A percentile compares a stretch with the other conserved stretches of the same genome.
Conservation (phyloP, 2,113 vertebrate genomes). For the Ondatra zibethicus region DNA sequence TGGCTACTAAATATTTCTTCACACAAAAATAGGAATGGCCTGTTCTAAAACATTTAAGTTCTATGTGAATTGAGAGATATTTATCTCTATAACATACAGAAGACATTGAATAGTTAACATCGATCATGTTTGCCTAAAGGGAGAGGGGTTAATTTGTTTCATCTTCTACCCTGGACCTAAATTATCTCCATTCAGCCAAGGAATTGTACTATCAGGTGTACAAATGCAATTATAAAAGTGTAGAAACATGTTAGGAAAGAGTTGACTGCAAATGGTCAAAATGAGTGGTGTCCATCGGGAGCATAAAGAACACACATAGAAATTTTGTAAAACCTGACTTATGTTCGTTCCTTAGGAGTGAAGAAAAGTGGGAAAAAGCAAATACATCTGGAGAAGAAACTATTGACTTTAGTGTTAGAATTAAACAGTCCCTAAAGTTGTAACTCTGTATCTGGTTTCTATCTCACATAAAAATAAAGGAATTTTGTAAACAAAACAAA, state of each 20-base stretch:
- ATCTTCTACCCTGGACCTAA: neutral
- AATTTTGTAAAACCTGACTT: constrained; percentile 29
- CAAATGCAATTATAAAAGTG: constrained; percentile 10
- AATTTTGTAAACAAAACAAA: constrained; percentile 27
- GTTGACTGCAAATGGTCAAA: neutral
- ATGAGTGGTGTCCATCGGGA: neutral
- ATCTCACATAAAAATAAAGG: constrained; percentile 53
- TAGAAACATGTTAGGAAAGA: constrained; percentile 28
- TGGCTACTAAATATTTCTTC: neutral
- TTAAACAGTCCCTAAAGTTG: constrained; percentile 37
- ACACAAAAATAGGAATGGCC: neutral
- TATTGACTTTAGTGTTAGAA: constrained; percentile 25
- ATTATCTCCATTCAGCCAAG: neutral
- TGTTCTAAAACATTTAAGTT: neutral
- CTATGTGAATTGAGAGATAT: neutral
- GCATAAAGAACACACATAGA: neutral
- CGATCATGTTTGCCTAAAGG: neutral
- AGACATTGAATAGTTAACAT: neutral
- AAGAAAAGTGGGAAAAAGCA: constrained; percentile 53
- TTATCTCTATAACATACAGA: neutral
- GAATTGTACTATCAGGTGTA: neutral
- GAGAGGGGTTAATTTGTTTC: neutral
- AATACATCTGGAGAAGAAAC: constrained; percentile 53
- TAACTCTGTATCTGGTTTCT: constrained; percentile 54
- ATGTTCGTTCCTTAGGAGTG: neutral